These are phyloP conservation scores for Sterrhoptilus dennistouni DNA, from an alignment of 2,113 vertebrate genomes.

Conservation along the genomic window DNA sequence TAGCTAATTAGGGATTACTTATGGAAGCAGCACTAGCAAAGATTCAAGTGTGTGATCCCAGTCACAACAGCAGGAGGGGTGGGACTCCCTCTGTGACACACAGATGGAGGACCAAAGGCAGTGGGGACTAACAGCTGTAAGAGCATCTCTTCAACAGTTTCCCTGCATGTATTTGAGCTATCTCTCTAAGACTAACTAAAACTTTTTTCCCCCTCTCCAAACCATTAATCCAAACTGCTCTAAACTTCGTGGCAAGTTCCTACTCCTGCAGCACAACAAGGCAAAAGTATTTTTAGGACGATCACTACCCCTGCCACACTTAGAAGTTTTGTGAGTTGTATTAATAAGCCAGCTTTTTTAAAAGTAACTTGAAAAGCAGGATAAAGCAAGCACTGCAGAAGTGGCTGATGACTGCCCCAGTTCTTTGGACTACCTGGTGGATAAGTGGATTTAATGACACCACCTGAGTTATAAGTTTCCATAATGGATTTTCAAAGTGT, in stretches of 20 bases:
- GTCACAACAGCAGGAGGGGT: not conserved
- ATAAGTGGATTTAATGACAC: not conserved
- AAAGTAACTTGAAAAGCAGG: not conserved
- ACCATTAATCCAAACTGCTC: not conserved
- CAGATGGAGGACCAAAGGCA: not conserved
- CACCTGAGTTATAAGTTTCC: not conserved
- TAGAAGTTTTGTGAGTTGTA: not conserved
- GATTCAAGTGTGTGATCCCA: not conserved
- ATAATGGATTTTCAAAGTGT: not conserved
- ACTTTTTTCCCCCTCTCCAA: accelerated
- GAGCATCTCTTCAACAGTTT: not conserved
- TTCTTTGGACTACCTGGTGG: not conserved
- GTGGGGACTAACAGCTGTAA: not conserved
- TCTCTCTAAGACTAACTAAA: not conserved
- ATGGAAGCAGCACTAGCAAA: not conserved
- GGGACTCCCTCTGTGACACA: not conserved
- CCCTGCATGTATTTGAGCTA: not conserved
- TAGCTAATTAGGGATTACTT: not conserved
- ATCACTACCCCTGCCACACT: not conserved
- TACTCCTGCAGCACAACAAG: not conserved
- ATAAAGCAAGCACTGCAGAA: not conserved
- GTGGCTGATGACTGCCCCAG: not conserved
- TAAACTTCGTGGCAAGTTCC: not conserved
- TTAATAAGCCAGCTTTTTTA: not conserved
- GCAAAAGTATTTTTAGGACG: not conserved